Percentiles rank a stretch among this genome's conserved stretches.
These are phyloP conservation scores for Avahi laniger DNA, from an alignment of 2,797 vertebrate genomes.

Conservation along the genomic window DNA sequence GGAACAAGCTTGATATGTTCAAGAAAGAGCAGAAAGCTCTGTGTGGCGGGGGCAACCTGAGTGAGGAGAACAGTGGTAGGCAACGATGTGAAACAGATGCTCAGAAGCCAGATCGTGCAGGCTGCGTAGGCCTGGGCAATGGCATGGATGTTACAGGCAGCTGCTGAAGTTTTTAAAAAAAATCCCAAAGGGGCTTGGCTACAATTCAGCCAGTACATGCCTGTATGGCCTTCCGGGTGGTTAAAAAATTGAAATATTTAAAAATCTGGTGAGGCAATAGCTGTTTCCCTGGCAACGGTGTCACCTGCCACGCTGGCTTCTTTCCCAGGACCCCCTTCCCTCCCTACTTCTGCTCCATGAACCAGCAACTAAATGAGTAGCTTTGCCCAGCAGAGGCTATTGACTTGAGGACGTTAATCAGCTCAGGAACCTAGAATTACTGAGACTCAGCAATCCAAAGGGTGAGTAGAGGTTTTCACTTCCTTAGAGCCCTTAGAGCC, in stretches of 20 bases:
- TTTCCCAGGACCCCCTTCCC: neutral
- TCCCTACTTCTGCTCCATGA: neutral
- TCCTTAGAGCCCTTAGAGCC: neutral
- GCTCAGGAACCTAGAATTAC: neutral
- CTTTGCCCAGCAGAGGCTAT: neutral
- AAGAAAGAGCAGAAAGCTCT: neutral
- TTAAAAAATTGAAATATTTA: constrained; percentile 16
- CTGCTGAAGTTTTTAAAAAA: neutral
- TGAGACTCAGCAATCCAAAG: neutral
- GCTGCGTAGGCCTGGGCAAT: neutral
- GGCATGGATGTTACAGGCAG: neutral
- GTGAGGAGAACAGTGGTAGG: neutral
- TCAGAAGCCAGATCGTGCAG: neutral
- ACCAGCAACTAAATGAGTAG: neutral
- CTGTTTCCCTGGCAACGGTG: neutral
- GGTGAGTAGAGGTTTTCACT: neutral
- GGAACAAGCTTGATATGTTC: neutral
- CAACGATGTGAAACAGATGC: neutral
- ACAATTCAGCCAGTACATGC: neutral
- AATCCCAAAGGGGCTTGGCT: neutral
- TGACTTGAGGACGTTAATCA: neutral
- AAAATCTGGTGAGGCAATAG: neutral
- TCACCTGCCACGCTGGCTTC: neutral
- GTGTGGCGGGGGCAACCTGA: neutral
- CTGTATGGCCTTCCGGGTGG: neutral